Conservation (phyloP, 2,797 vertebrate species). For the Lophius americanus region DNA sequence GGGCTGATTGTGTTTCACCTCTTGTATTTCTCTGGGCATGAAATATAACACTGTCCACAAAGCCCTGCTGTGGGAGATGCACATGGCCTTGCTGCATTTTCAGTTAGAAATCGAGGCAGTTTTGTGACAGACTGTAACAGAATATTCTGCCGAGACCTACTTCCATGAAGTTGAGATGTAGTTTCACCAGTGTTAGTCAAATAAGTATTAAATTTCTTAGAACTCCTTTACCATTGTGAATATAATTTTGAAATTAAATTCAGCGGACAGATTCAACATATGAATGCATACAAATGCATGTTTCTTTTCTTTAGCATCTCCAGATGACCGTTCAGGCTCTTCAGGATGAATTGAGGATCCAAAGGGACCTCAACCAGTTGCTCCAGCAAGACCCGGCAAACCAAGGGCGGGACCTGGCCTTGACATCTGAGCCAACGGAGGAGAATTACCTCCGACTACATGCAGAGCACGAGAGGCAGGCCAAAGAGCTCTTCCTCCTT, state of each 20-base stretch:
- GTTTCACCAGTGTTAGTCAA: background rate
- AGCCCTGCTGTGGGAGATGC: constrained; percentile 27
- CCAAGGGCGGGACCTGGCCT: constrained; percentile 84
- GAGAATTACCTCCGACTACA: constrained; percentile 93
- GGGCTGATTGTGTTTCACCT: constrained; percentile 72
- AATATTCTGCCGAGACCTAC: constrained; percentile 28
- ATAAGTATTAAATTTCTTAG: constrained; percentile 15
- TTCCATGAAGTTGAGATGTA: background rate
- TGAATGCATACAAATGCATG: background rate
- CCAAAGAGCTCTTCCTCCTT: constrained; percentile 95
- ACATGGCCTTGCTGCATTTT: constrained; percentile 27
- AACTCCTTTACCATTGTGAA: background rate
- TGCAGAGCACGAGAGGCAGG: constrained; percentile 92
- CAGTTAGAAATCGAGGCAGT: constrained; percentile 41
- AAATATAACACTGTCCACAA: constrained; percentile 65
- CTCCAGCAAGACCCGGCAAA: constrained; percentile 91
- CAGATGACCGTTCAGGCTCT: constrained; percentile 98
- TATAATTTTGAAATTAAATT: constrained; percentile 9
- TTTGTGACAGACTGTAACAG: constrained; percentile 31
- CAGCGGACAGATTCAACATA: constrained; percentile 2
- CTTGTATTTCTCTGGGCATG: constrained; percentile 59
- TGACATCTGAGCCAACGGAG: constrained; percentile 91
- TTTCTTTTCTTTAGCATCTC: constrained; percentile 86
- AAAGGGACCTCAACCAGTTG: constrained; percentile 96
- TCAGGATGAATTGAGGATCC: constrained; percentile 95